These are phyloP conservation scores for Esox masquinongy DNA, from an alignment of 2,797 vertebrate species.

Conservation along the genomic window DNA sequence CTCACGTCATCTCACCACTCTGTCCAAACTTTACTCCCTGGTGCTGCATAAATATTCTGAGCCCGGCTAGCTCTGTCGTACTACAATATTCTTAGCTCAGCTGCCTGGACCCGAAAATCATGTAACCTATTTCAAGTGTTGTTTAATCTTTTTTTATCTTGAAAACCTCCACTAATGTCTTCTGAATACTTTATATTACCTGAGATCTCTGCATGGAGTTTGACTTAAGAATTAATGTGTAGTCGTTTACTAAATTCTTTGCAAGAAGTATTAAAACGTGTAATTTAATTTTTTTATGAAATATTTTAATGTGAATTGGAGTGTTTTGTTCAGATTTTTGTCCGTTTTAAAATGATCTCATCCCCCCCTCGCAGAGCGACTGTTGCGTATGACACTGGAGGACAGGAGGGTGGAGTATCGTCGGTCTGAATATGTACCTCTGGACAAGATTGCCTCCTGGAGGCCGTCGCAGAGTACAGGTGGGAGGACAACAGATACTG, in stretches of 20 bases:
- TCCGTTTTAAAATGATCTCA: not conserved
- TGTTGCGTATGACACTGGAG: slow-evolving; percentile 85
- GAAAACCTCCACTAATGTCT: not conserved
- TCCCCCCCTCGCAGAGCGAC: slow-evolving; percentile 78
- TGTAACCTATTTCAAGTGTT: not conserved
- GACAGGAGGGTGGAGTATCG: slow-evolving; percentile 91
- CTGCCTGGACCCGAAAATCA: not conserved
- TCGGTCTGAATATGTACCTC: slow-evolving; percentile 77
- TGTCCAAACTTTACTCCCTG: not conserved
- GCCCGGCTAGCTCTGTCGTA: not conserved
- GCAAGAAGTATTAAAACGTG: no score
- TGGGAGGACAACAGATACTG: slow-evolving; percentile 43
- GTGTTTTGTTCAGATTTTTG: not conserved
- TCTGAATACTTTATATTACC: slow-evolving; percentile 7
- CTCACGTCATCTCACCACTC: not conserved
- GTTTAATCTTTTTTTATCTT: not conserved
- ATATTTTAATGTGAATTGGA: not conserved
- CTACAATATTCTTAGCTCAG: not conserved
- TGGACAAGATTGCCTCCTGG: slow-evolving; percentile 87
- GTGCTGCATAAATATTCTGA: not conserved
- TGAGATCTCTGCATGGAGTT: not conserved
- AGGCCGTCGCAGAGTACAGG: slow-evolving; percentile 78
- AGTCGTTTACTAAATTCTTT: not conserved
- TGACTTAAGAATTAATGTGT: not conserved
- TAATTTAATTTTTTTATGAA: no score